Percentiles rank a stretch among this genome's conserved stretches.
These are phyloP conservation scores for Heliconius ethilla DNA, from an alignment of 2,888 invertebrate species.

Conservation along the genomic window DNA sequence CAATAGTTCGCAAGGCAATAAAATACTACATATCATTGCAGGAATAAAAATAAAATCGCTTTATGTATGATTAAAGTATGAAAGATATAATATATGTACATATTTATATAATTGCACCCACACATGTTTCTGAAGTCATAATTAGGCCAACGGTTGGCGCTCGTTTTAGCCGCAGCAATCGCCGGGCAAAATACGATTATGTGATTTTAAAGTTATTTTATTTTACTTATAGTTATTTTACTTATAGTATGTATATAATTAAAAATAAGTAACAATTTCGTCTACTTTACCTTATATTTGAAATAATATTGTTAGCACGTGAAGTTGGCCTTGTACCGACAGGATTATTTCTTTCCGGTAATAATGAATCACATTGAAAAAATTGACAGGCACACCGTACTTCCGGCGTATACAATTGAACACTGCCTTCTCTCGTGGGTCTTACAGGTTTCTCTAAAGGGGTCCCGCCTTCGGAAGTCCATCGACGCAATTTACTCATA, in stretches of 20 bases:
- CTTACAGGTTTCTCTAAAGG: slow-evolving; percentile 84
- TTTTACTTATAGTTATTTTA: slow-evolving; percentile 63
- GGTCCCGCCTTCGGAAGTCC: slow-evolving; percentile 86
- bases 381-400: slow-evolving; percentile 93
- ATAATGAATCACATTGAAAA: slow-evolving; percentile 89
- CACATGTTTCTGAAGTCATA: slow-evolving; percentile 68
- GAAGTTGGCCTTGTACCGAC: slow-evolving; percentile 85
- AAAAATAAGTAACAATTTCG: slow-evolving; percentile 22
- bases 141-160: slow-evolving; percentile 78
- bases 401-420: slow-evolving; percentile 87
- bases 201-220: slow-evolving; percentile 62
- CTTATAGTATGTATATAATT: slow-evolving; percentile 59
- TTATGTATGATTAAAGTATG: slow-evolving; percentile 59
- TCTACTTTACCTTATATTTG: slow-evolving; percentile 69
- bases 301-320: slow-evolving; percentile 78
- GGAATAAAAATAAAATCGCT: slow-evolving; percentile 58
- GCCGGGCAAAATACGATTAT: slow-evolving; percentile 66
- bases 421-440: slow-evolving; percentile 87
- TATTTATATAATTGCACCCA: slow-evolving; percentile 72
- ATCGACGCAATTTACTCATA: slow-evolving; percentile 82
- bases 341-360: slow-evolving; percentile 88
- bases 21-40: slow-evolving; percentile 33
- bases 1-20: slow-evolving; percentile 52
- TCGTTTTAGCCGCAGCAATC: slow-evolving; percentile 79
- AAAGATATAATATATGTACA: slow-evolving; percentile 54